Evolutionary conservation across 1,140 invertebrate genomes (phyloP).

Genomic region (Drosophila funebris): DNA sequence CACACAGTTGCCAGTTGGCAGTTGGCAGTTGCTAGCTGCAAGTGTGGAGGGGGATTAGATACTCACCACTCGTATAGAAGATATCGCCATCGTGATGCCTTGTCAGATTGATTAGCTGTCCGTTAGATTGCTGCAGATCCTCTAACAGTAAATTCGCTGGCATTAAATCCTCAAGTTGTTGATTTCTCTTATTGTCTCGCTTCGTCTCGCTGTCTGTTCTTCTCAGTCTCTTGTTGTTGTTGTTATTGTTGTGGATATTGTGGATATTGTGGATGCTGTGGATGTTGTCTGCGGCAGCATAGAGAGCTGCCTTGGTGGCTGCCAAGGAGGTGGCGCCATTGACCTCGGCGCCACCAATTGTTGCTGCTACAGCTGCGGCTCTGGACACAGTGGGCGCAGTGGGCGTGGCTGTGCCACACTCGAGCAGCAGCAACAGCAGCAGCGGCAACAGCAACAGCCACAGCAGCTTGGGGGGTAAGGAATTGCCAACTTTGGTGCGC

Average conservation of each 20-base stretch:
- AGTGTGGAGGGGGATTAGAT: neutral
- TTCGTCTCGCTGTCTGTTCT: slow-evolving; percentile 7
- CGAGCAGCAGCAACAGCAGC: slow-evolving; percentile 1
- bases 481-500: slow-evolving; percentile 52
- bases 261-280: neutral
- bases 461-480: slow-evolving; percentile 39
- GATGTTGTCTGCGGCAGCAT: slow-evolving; percentile 10
- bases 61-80: slow-evolving; percentile 85
- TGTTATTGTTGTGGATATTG: neutral
- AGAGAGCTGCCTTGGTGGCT: slow-evolving; percentile 36
- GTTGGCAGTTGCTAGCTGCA: neutral
- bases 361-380: slow-evolving; percentile 24
- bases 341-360: slow-evolving; percentile 24
- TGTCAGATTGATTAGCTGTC: slow-evolving; percentile 83
- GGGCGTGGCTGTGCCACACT: slow-evolving; percentile 17
- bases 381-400: slow-evolving; percentile 25
- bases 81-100: slow-evolving; percentile 86
- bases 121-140: slow-evolving; percentile 69
- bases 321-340: slow-evolving; percentile 60
- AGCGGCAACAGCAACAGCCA: slow-evolving; percentile 11
- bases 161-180: slow-evolving; percentile 51
- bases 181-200: slow-evolving; percentile 39
- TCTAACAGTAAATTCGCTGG: slow-evolving; percentile 79
- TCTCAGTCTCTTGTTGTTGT: neutral
- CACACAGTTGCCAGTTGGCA: slow-evolving; percentile 3